Evolutionary conservation across 1,140 invertebrate species (phyloP).

Genomic region (Marisa cornuarietis): DNA sequence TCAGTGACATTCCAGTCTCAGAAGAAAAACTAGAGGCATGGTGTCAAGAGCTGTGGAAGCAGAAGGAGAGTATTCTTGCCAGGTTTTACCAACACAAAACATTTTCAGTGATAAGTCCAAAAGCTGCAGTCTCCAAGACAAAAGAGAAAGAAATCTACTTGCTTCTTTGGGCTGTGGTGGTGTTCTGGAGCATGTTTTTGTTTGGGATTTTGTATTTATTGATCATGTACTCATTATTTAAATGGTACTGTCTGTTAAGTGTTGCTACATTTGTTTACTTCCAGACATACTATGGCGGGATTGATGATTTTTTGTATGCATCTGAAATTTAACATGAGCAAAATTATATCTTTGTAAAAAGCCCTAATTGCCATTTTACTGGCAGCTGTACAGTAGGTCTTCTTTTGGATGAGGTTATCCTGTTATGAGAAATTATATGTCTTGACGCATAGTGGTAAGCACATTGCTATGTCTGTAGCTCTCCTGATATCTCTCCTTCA

Average conservation of each 20-base stretch:
- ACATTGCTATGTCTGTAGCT: too few relatives aligned
- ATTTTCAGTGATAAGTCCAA: constrained; percentile 24
- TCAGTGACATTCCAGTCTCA: constrained; percentile 30
- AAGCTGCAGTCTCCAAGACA: neutral
- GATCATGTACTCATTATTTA: constrained; percentile 24
- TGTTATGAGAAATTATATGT: too few relatives aligned
- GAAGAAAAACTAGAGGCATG: constrained; percentile 45
- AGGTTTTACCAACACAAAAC: constrained; percentile 45
- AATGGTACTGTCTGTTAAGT: constrained; percentile 29
- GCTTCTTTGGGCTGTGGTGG: constrained; percentile 22
- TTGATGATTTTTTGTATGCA: constrained; percentile 32
- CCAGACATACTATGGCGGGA: constrained; percentile 26
- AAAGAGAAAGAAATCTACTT: constrained; percentile 4
- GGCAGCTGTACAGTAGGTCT: too few relatives aligned
- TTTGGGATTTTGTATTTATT: constrained; percentile 26
- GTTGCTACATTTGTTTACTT: constrained; percentile 29
- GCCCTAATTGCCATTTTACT: too few relatives aligned
- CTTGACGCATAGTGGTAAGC: too few relatives aligned
- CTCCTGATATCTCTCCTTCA: too few relatives aligned
- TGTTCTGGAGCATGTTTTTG: constrained; percentile 38
- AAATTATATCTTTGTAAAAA: too few relatives aligned
- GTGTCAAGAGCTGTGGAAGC: constrained; percentile 48
- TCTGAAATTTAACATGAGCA: neutral
- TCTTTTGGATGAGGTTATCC: too few relatives aligned
- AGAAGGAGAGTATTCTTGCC: constrained; percentile 53